phyloP scores from a whole-genome alignment of 2,797 vertebrate genomes.

The Eutrigla gurnardus region DNA sequence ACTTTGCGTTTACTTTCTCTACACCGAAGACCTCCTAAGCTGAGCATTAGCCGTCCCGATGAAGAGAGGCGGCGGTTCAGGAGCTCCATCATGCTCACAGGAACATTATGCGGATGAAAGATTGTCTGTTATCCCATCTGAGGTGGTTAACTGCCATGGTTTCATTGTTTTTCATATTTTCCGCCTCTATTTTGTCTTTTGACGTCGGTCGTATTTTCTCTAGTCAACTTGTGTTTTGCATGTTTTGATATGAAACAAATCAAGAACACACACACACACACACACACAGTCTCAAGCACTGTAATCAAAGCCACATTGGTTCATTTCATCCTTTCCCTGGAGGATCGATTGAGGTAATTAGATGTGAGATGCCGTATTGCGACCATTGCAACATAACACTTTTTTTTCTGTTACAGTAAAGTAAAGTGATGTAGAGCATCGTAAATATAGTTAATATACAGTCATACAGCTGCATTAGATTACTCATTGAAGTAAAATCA shows the following conservation, averaged over 20 bases:
- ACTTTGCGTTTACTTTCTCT: background rate
- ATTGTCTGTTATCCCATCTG: constrained; percentile 11
- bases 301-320: constrained; percentile 68
- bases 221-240: background rate
- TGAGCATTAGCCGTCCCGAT: constrained; percentile 1
- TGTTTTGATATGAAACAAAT: constrained; percentile 24
- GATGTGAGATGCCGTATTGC: constrained; percentile 55
- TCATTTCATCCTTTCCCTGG: constrained; percentile 57
- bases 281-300: constrained; percentile 14
- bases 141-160: background rate
- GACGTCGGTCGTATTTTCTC: constrained; percentile 16
- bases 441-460: constrained; percentile 37
- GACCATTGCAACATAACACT: constrained; percentile 44
- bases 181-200: constrained; percentile 8
- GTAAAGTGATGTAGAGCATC: constrained; percentile 37
- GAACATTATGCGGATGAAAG: background rate
- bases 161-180: constrained; percentile 30
- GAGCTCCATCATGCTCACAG: background rate
- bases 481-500: constrained; percentile 38
- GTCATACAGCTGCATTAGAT: constrained; percentile 48
- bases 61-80: constrained; percentile 35
- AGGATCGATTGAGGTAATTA: constrained; percentile 50
- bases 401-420: constrained; percentile 40
- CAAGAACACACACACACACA: constrained; percentile 6
- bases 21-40: constrained; percentile 4